Percentiles rank a stretch among this genome's conserved stretches.
Evolutionary conservation across 2,888 invertebrate species (phyloP).

Genomic region (Drosophila diplacantha): DNA sequence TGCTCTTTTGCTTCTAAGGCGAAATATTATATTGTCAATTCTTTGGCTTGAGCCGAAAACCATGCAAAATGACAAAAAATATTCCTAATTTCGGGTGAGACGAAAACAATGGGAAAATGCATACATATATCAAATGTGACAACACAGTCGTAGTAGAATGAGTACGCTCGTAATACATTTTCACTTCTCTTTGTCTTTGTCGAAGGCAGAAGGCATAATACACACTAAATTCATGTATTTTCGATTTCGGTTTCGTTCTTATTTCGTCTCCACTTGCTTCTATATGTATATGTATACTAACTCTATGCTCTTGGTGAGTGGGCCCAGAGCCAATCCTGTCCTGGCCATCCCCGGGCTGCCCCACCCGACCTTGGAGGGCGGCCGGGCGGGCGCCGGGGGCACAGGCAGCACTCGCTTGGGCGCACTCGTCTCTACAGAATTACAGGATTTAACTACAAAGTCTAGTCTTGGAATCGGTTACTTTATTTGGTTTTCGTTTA

Average conservation of each 20-base stretch:
- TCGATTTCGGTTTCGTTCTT: constrained; percentile 23
- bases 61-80: constrained; percentile 73
- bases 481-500: constrained; percentile 8
- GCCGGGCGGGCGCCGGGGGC: constrained; percentile 5
- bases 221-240: constrained; percentile 52
- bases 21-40: constrained; percentile 76
- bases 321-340: constrained; percentile 27
- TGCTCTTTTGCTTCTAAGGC: constrained; percentile 67
- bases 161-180: constrained; percentile 25
- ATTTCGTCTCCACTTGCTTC: neutral
- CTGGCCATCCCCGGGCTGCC: neutral
- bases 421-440: constrained; percentile 43
- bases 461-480: constrained; percentile 42
- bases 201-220: constrained; percentile 60
- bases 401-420: constrained; percentile 40
- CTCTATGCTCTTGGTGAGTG: constrained; percentile 39
- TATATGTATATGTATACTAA: constrained; percentile 26
- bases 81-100: constrained; percentile 56
- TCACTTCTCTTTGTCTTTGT: constrained; percentile 19
- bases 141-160: constrained; percentile 35
- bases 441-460: constrained; percentile 43
- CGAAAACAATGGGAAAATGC: constrained; percentile 32
- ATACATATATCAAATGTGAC: constrained; percentile 25
- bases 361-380: constrained; percentile 36
- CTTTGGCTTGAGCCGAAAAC: constrained; percentile 75